Evolutionary conservation across 2,113 vertebrate species (phyloP), one percentile per base, ranked within the genome.

Genomic region (Tylochromis polylepis): DNA sequence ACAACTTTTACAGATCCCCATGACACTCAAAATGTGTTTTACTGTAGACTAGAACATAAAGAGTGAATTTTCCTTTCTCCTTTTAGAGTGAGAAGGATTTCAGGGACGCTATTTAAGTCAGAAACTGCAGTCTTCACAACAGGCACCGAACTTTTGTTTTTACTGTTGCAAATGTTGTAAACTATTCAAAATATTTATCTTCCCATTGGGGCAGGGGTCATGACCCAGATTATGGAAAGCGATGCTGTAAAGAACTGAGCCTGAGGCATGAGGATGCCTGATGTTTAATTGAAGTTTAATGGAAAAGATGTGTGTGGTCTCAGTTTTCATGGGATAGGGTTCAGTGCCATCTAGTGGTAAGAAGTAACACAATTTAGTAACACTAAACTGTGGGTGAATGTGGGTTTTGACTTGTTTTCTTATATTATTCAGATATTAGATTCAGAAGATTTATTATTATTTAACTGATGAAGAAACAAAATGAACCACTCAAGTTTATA

Each of bases 261-360:
- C 31, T 2, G 4, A 59, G 38, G 38, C 56, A 20, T 70, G 12
- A 72, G 22, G 55, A 59, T 20, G 18, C 22, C 65, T 72, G 46
- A 36, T 29, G 36, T 80, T 85, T 57, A 62, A 88, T 38, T 90
- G 72, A 18, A 53, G 11, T 72, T 86, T 67, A 84, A 82, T 87
- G 22, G 12, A 11, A 67, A 5, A 53, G 49, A 65, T 55, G 22
- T 83, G 77, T 83, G 36, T 72, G 36, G 9, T 8, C 70, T 12
- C 5, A 60, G 18, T 11, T 49, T 53, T 91, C 78, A 85, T 82
- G 85, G 58, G 31, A 65, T 18, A 87, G 93, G 41, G 18, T 87
- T 78, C 62, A 89, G 75, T 91, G 93, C 91, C 95, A 95, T 90
- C 95, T 94, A 92, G 95, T 95, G 93, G 91, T 79, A 10, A 27